Percentiles rank a stretch among this genome's conserved stretches.
Conservation (phyloP, 1,140 invertebrate genomes). For the Heliothis virescens region DNA sequence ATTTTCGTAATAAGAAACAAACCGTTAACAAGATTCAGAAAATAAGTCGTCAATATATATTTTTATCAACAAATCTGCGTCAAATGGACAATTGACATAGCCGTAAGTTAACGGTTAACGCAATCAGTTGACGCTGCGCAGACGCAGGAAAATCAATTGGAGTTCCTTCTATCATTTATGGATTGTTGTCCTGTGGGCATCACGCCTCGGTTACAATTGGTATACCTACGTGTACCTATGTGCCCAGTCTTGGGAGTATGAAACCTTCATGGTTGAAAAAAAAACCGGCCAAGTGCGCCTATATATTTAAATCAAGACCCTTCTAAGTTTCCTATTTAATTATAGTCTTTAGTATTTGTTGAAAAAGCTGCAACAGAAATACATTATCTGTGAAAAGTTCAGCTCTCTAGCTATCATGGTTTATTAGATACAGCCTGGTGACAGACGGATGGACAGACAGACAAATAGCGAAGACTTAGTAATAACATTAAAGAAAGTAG, state of each 20-base stretch:
- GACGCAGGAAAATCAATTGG: constrained; percentile 67
- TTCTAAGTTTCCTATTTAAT: no score
- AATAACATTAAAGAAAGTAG: no score
- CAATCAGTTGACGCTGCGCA: constrained; percentile 61
- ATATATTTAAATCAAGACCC: no score
- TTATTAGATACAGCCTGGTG: no score
- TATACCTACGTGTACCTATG: neutral
- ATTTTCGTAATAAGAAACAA: no score
- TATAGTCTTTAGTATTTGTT: no score
- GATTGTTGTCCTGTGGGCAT: constrained; percentile 54
- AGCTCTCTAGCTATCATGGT: no score
- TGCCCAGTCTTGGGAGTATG: neutral
- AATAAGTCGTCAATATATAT: constrained; percentile 5
- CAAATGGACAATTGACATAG: constrained; percentile 48
- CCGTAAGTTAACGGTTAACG: constrained; percentile 58
- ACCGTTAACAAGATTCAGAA: neutral
- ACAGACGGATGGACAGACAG: no score
- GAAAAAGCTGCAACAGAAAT: no score
- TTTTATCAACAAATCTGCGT: constrained; percentile 19
- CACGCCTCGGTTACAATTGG: constrained; percentile 51
- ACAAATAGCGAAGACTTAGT: no score
- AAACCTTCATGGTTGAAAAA: neutral
- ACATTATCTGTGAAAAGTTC: no score
- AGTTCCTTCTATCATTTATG: constrained; percentile 46
- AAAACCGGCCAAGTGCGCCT: no score